These are phyloP conservation scores for Muscicapa striata DNA, from an alignment of 2,797 vertebrate species.

Conservation along the genomic window DNA sequence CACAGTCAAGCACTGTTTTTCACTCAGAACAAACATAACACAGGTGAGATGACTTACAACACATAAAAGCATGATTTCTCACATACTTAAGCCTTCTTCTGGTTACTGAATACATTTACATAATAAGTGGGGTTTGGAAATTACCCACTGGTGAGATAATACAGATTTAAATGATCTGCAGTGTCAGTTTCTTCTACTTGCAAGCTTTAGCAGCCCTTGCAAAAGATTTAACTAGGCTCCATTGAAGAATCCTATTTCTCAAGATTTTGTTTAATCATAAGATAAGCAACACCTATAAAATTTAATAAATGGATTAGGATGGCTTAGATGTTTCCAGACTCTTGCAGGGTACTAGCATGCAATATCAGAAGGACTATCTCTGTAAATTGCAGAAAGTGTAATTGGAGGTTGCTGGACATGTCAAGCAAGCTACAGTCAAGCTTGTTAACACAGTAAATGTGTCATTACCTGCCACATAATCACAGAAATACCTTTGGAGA, in stretches of 20 bases:
- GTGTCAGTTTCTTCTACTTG: neutral
- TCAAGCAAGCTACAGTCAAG: neutral
- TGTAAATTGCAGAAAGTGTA: neutral
- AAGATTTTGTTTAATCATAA: neutral
- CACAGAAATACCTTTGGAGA: neutral
- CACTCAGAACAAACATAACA: neutral
- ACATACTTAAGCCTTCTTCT: neutral
- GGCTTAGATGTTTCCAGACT: neutral
- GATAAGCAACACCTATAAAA: neutral
- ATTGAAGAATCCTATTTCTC: neutral
- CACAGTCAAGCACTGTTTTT: neutral
- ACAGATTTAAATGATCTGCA: slow-evolving; percentile 43
- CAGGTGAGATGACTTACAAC: slow-evolving; percentile 8
- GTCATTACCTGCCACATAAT: neutral
- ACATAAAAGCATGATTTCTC: neutral
- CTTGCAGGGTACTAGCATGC: neutral
- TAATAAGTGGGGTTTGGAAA: slow-evolving; percentile 9
- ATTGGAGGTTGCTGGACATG: neutral
- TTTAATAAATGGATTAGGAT: neutral
- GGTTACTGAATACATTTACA: slow-evolving; percentile 31
- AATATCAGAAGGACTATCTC: neutral
- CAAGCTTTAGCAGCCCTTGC: neutral
- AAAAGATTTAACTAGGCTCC: neutral
- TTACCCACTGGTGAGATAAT: slow-evolving; percentile 16
- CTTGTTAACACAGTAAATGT: neutral